phyloP scores from a whole-genome alignment of 2,888 invertebrate genomes.

The Nycteola revayana region DNA sequence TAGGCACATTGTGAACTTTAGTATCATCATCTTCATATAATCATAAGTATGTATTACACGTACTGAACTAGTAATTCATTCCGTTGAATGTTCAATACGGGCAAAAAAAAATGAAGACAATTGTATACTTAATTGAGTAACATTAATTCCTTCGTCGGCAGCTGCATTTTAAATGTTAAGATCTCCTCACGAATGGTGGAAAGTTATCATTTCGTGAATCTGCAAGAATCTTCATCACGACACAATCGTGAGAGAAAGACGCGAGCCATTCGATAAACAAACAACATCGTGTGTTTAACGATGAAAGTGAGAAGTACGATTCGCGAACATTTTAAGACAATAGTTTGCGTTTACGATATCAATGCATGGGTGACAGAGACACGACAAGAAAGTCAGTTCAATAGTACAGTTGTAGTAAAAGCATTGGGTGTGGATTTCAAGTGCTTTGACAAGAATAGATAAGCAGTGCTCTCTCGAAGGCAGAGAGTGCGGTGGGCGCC shows the following conservation, averaged over 20 bases:
- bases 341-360: constrained; percentile 13
- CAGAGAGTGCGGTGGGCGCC: constrained; percentile 57
- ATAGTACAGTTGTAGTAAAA: constrained; percentile 15
- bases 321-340: constrained; percentile 21
- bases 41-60: too few relatives aligned
- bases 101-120: not conserved
- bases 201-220: constrained; percentile 73
- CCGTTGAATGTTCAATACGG: not conserved
- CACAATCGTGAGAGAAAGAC: constrained; percentile 52
- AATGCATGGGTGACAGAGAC: constrained; percentile 6
- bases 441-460: constrained; percentile 22
- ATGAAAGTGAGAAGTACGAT: constrained; percentile 26
- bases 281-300: constrained; percentile 18
- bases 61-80: too few relatives aligned
- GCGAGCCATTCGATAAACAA: constrained; percentile 41
- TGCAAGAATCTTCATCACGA: constrained; percentile 58
- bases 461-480: constrained; percentile 55
- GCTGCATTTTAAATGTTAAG: constrained; percentile 32
- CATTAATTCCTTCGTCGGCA: constrained; percentile 16
- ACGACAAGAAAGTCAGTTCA: constrained; percentile 14
- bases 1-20: not conserved
- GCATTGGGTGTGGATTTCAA: constrained; percentile 27
- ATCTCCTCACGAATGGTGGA: constrained; percentile 46
- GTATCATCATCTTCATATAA: too few relatives aligned
- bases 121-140: not conserved